These are phyloP conservation scores for Drosophila nigromelanica DNA, from an alignment of 1,140 invertebrate genomes.

Conservation along the genomic window DNA sequence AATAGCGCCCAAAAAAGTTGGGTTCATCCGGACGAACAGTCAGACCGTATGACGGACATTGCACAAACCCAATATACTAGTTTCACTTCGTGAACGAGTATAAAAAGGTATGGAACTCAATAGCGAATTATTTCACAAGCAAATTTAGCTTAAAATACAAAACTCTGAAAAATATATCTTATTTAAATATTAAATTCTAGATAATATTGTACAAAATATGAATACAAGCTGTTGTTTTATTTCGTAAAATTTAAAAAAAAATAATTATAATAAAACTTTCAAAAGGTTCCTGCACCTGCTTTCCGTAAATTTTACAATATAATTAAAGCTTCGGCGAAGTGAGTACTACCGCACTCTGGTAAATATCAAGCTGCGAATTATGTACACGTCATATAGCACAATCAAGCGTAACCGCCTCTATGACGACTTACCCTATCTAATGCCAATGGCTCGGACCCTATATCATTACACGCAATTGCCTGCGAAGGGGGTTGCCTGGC, in stretches of 20 bases:
- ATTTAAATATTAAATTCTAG: no score
- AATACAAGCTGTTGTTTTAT: no score
- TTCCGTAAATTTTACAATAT: slow-evolving; percentile 14
- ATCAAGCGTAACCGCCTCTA: slow-evolving; percentile 76
- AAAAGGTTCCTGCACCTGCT: slow-evolving; percentile 11
- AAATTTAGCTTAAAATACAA: no score
- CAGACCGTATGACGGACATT: no score
- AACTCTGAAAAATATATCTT: no score
- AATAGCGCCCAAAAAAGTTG: no score
- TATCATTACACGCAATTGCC: slow-evolving; percentile 72
- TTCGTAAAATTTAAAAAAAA: not conserved
- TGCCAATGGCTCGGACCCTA: slow-evolving; percentile 11
- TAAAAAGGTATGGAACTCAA: no score
- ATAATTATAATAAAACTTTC: not conserved
- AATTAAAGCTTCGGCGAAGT: slow-evolving; percentile 42
- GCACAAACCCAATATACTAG: no score
- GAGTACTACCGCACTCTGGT: slow-evolving; percentile 13
- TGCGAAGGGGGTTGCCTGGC: slow-evolving; percentile 44
- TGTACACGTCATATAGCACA: slow-evolving; percentile 76
- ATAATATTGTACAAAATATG: no score
- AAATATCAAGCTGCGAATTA: slow-evolving; percentile 47
- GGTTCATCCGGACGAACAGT: no score
- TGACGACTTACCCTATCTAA: slow-evolving; percentile 49
- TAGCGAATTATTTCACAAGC: no score
- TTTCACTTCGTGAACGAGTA: no score